Evolutionary conservation across 2,797 vertebrate genomes (phyloP).

Genomic region (Cynopterus sphinx): DNA sequence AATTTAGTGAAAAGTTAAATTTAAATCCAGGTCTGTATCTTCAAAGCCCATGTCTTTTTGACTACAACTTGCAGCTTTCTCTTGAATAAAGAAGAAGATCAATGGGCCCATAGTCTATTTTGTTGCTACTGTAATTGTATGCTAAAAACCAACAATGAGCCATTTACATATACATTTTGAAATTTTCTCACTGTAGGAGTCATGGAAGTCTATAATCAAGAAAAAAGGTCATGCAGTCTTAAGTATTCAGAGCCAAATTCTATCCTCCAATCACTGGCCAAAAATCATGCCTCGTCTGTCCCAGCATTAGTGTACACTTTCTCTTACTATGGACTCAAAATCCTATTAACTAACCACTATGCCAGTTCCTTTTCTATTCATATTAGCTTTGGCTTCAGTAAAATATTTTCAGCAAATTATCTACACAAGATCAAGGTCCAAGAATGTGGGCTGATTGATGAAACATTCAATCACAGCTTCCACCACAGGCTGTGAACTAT

Average conservation of each 20-base stretch:
- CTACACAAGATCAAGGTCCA: slow-evolving; percentile 35
- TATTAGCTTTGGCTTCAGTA: neutral
- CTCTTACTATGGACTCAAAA: neutral
- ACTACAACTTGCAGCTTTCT: neutral
- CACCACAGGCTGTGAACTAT: neutral
- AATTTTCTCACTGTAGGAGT: neutral
- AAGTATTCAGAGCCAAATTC: neutral
- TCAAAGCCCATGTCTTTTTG: neutral
- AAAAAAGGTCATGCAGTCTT: neutral
- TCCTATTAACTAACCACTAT: neutral
- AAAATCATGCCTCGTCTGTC: neutral
- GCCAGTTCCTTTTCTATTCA: neutral
- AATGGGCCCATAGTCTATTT: neutral
- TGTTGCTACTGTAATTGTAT: neutral
- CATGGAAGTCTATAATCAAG: neutral
- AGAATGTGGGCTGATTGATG: neutral
- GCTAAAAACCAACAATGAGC: neutral
- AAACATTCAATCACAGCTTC: slow-evolving; percentile 30
- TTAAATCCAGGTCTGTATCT: neutral
- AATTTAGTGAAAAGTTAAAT: neutral
- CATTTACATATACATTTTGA: neutral
- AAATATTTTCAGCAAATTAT: neutral
- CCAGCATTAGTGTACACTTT: neutral
- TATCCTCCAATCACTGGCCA: neutral
- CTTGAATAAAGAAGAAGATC: neutral